Evolutionary conservation across 2,113 vertebrate genomes (phyloP), one percentile per base, ranked within the genome.

Genomic region (Pao palembangensis): DNA sequence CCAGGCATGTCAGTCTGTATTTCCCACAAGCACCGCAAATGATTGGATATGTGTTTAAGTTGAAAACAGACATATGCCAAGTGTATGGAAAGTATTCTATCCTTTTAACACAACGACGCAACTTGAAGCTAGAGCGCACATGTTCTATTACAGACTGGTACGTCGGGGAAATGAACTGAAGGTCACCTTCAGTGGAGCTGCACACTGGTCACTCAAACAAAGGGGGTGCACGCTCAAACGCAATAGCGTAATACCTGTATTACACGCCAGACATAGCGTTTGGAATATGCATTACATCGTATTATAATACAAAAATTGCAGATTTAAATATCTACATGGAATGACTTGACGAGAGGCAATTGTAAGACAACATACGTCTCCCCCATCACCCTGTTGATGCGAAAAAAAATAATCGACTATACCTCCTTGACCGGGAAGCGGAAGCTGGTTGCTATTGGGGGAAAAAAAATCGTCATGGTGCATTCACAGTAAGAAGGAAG

Each of bases 171-270:
- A 73, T 87, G 68, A 82, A 90, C 84, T 91, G 91, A 92, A 92
- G 91, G 91, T 92, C 90, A 92, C 91, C 91, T 92, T 92, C 91
- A 92, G 66, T 80, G 90, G 91, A 83, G 78, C 74, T 0, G 63
- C 80, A 60, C 88, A 88, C 54, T 73, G 48, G 11, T 6, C 18
- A 12, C 47, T 6, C 5, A n/a, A 47, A 52, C 31, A 42, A n/a
- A 17, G 71, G 81, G 87, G 67, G 58, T 8, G 15, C 12, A 0
- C 0, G 11, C 34, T 38, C 2, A 12, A 38, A 38, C 3, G 34
- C 34, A 38, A 8, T 12, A 12, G 34, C 11, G 8, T 38, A 38
- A 8, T 12, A 38, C 34, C 34, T 51, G 55, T 21, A 18, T 1
- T 16, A 1, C 5, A 1, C 5, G 2, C 0, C 1, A 1, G 21